phyloP scores from a whole-genome alignment of 2,113 vertebrate species.

The Scatophagus argus region DNA sequence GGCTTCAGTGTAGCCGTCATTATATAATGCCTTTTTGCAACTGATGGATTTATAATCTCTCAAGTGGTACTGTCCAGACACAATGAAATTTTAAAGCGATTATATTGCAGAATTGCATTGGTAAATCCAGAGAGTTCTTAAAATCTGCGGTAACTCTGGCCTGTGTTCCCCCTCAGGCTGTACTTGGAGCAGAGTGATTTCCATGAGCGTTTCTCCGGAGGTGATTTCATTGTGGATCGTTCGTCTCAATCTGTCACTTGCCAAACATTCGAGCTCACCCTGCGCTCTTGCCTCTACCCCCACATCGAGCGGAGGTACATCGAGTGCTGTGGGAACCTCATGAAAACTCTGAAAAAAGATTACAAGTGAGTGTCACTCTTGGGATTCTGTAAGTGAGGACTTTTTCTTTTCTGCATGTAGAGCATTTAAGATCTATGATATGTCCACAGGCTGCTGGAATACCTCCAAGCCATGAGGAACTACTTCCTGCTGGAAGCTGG shows the following conservation, averaged over 20 bases:
- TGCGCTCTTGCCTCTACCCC: slow-evolving; percentile 96
- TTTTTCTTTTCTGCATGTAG: neutral
- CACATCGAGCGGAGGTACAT: slow-evolving; percentile 96
- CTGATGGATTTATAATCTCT: slow-evolving; percentile 4
- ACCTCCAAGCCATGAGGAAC: slow-evolving; percentile 98
- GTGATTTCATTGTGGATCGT: slow-evolving; percentile 91
- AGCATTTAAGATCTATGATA: neutral
- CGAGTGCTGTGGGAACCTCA: slow-evolving; percentile 96
- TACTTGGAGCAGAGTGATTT: slow-evolving; percentile 97
- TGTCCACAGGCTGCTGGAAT: slow-evolving; percentile 89
- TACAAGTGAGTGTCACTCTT: slow-evolving; percentile 85
- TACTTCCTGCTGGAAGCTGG: slow-evolving; percentile 99
- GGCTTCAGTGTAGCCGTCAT: neutral
- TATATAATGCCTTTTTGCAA: neutral
- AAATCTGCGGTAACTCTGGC: neutral
- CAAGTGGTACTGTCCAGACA: neutral
- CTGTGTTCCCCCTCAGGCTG: slow-evolving; percentile 80
- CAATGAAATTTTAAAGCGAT: neutral
- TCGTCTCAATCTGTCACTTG: slow-evolving; percentile 97
- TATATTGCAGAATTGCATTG: neutral
- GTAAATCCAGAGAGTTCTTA: neutral
- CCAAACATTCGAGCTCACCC: slow-evolving; percentile 95
- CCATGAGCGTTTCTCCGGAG: slow-evolving; percentile 91
- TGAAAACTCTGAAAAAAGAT: slow-evolving; percentile 96
- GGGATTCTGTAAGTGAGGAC: too few relatives aligned